Base-by-base conservation (phyloP, 2,888 invertebrate genomes). In the Scaptomyza flava region DNA sequence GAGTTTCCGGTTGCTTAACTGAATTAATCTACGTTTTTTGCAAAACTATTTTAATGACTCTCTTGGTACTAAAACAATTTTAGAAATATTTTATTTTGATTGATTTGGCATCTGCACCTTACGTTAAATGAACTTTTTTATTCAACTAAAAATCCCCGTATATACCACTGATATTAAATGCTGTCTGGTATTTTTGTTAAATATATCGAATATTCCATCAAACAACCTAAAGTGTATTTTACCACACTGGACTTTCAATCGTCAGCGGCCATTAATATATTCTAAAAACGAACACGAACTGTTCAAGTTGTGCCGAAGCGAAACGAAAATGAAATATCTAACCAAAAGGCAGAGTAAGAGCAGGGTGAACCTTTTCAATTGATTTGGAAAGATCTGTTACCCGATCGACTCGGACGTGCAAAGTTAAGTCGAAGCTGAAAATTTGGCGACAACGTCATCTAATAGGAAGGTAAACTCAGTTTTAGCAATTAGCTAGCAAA, bases 311-410 rank as follows among this genome's bases (percentile, higher is more conserved):
- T 34, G 30, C 30, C n/a, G n/a, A 33, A 50, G 11, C 36, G 12
- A n/a, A 6, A 43, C 7, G 52, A 74, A 50, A 56, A 74, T 72
- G 56, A 74, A 74, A 61, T 69, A 66, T 61, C 23, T 69, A 34
- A 69, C 76, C 12, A 79, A 74, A 23, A 48, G 77, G n/a, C 70
- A 75, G 63, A 64, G 62, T 0, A 71, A 70, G 33, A 59, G 71
- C 27, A 74, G 66, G 41, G 57, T 41, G 9, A 48, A 58, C 20
- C 17, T 53, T 11, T 58, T 60, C 2, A 57, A 63, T 42, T 38
- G 50, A 30, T 30, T 46, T 57, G 68, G 45, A 1, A 60, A 67
- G 17, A 45, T 46, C 20, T 72, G 12, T 52, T 51, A 23, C 17
- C 31, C 46, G 5, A 54, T 17, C 20, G 36, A 65, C 1, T n/a